Percentiles rank a stretch among this genome's conserved stretches.
These are phyloP conservation scores for Hyperopisus bebe DNA, from an alignment of 2,113 vertebrate species.

Conservation along the genomic window DNA sequence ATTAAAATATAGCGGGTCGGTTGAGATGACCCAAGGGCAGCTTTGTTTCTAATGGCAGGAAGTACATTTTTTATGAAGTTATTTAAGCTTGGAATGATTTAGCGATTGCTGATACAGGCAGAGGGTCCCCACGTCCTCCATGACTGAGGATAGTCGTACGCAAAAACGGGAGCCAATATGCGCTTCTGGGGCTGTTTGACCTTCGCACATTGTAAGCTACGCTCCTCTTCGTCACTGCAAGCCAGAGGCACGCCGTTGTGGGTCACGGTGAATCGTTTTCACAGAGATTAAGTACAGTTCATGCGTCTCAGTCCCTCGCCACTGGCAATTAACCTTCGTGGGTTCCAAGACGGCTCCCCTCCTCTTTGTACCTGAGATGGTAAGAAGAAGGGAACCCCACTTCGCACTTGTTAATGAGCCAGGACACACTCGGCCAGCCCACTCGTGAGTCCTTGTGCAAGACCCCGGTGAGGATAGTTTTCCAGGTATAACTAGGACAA, in stretches of 20 bases:
- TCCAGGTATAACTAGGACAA: background rate
- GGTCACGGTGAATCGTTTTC: background rate
- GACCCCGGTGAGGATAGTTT: background rate
- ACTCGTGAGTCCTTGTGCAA: background rate
- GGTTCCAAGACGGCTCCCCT: background rate
- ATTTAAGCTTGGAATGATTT: background rate
- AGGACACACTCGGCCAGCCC: background rate
- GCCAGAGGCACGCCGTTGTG: background rate
- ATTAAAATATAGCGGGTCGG: background rate
- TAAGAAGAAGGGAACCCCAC: background rate
- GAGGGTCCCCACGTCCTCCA: background rate
- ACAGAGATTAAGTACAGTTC: background rate
- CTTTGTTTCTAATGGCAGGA: background rate
- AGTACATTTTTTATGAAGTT: background rate
- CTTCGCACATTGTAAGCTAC: background rate
- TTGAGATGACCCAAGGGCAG: background rate
- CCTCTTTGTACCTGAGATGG: background rate
- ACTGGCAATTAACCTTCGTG: background rate
- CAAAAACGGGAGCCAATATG: background rate
- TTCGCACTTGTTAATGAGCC: background rate
- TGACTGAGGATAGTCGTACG: background rate
- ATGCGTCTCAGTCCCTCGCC: background rate
- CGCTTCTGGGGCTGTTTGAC: background rate
- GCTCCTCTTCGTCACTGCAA: background rate
- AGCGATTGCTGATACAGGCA: background rate